Evolutionary conservation across 2,113 vertebrate species (phyloP), one percentile per base, ranked within the genome.

Genomic region (Otocyon megalotis): DNA sequence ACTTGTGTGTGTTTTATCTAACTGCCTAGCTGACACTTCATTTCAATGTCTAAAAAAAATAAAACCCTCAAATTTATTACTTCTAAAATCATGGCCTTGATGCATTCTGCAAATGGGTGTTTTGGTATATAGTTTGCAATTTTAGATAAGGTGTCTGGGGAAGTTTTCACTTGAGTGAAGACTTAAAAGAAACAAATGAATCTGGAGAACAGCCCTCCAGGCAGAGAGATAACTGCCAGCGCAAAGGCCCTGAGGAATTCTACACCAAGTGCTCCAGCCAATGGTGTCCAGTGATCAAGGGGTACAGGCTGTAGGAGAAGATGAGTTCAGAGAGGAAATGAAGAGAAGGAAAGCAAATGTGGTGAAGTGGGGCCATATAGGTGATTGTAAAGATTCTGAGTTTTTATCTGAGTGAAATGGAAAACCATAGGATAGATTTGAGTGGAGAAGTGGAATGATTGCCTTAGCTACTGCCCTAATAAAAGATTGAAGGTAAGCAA

Each of bases 291-390:
- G 19, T 76, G 72, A 88, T 30, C 28, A 72, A 67, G n/a, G 32
- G 0, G 24, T 10, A 35, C 9, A 62, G 48, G n/a, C 1, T 53
- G 50, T 8, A 93, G 32, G 26, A 54, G 32, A 62, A 62, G 16
- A 22, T 22, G 35, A 96, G 24, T 9, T 48, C 26, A 37, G 14
- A 85, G 54, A 96, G 35, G 6, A 76, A 43, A 76, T 7, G 12
- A 85, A 95, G 48, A 60, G 26, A 90, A 28, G 14, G 8, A 1
- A 14, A 48, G 16, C 11, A 48, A 32, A 83, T 24, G 8, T 37
- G 30, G 20, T 58, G 35, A n/a, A 13, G 12, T n/a, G 8, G 6
- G 4, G 0, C 22, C 14, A 37, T 5, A 3, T 1, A 7, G 11
- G 7, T n/a, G 43, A 96, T 28, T n/a, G 5, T 62, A 53, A 79